phyloP scores from a whole-genome alignment of 2,113 vertebrate species.

The Caretta caretta region DNA sequence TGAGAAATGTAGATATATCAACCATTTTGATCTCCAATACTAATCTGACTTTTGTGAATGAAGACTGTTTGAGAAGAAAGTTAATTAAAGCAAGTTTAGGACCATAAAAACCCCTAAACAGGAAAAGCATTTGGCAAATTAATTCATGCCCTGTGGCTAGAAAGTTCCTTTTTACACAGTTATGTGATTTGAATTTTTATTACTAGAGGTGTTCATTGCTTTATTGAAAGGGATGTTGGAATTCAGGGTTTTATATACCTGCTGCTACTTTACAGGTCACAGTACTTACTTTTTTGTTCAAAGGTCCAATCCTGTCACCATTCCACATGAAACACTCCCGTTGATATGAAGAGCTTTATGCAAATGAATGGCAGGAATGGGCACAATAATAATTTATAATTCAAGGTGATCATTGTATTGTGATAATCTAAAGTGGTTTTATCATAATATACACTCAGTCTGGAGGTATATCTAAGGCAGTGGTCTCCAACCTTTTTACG shows the following conservation, averaged over 20 bases:
- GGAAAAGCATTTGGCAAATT: not conserved
- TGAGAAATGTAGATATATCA: accelerated
- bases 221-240: not conserved
- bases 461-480: not conserved
- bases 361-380: not conserved
- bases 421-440: not conserved
- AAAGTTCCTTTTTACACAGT: not conserved
- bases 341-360: not conserved
- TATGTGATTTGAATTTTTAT: not conserved
- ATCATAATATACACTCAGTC: not conserved
- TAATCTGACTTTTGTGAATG: not conserved
- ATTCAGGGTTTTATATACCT: not conserved
- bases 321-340: not conserved
- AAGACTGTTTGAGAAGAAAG: not conserved
- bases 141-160: not conserved
- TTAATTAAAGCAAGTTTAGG: not conserved
- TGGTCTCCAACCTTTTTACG: no score
- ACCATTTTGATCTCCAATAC: not conserved
- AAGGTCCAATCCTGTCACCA: not conserved
- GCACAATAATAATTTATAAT: not conserved
- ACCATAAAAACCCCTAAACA: not conserved
- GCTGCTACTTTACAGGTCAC: not conserved
- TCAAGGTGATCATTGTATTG: not conserved
- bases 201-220: not conserved
- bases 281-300: no score